These are phyloP conservation scores for Malacoctenus gilli DNA, from an alignment of 2,797 vertebrate genomes.

Conservation along the genomic window DNA sequence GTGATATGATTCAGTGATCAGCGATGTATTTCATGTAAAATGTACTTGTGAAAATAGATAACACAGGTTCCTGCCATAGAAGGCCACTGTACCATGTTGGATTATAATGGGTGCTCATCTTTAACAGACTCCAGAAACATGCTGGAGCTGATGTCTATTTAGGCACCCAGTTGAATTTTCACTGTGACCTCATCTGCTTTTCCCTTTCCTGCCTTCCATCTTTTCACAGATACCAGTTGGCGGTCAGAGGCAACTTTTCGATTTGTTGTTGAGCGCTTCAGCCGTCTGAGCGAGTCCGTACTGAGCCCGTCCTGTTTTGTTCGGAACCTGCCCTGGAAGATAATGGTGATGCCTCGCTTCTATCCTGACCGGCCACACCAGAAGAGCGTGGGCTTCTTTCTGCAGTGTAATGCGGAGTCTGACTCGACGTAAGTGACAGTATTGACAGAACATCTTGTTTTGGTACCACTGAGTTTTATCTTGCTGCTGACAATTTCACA, in stretches of 20 bases:
- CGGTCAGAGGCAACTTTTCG: slow-evolving; percentile 98
- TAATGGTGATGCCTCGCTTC: slow-evolving; percentile 99
- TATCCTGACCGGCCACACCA: slow-evolving; percentile 98
- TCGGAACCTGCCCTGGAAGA: slow-evolving; percentile 99
- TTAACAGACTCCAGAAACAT: neutral
- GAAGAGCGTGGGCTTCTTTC: slow-evolving; percentile 99
- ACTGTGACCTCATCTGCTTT: neutral
- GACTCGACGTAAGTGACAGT: slow-evolving; percentile 99
- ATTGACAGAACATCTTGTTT: no score
- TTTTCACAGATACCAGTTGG: slow-evolving; percentile 93
- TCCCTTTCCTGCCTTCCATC: neutral
- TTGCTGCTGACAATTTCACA: no score
- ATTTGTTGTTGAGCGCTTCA: slow-evolving; percentile 97
- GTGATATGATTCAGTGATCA: no score
- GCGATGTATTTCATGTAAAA: no score
- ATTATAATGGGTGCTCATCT: no score
- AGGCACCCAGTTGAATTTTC: neutral
- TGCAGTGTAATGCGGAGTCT: slow-evolving; percentile 98
- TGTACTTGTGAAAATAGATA: no score
- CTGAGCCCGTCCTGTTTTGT: slow-evolving; percentile 99
- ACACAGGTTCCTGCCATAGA: no score
- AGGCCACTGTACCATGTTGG: no score
- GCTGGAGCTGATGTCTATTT: no score
- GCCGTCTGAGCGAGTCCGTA: slow-evolving; percentile 96
- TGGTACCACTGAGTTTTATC: no score